Evolutionary conservation across 2,888 invertebrate species (phyloP), one percentile per base, ranked within the genome.

Genomic region (Trissolcus brochymenae): DNA sequence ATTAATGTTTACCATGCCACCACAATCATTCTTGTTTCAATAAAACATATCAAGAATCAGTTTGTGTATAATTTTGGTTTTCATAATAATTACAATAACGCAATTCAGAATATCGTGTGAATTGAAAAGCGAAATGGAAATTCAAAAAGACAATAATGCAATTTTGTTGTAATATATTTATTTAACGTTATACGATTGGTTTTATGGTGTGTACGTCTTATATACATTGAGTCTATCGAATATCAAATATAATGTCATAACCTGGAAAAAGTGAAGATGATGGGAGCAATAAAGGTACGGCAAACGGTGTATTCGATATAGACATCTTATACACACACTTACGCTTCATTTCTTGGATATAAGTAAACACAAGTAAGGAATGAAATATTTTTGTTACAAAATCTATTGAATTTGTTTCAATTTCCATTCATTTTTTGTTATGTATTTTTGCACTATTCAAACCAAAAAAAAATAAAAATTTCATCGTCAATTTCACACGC

Each of bases 161-260:
- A 9, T 35, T 35, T 35, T 87, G 88, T 88, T 88, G 87, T 86
- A 88, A 88, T 51, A 14, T 19, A 17, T 51, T 88, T 88, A 88
- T 88, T 88, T 87, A 87, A 87, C 88, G 88, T 88, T 88, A 88
- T 88, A 89, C 85, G 87, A 83, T 84, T 81, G 83, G 83, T 84
- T 89, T 89, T 88, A 89, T 85, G 88, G 87, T 79, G 80, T 82
- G 87, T 35, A 35, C 87, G 88, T 87, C 88, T 88, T 88, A 87
- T 87, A 84, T 87, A 87, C 87, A 87, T 82, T 83, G 81, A 85
- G 85, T 88, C 87, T 86, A 87, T 87, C 88, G 87, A 88, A 89
- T 88, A 88, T 88, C 87, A 88, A 88, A 88, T 88, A 89, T 88
- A 88, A 88, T 87, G 86, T 88, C 88, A 86, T 86, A 88, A 87